Evolutionary conservation across 2,113 vertebrate genomes (phyloP).

Genomic region (Ceuthmochares aereus): DNA sequence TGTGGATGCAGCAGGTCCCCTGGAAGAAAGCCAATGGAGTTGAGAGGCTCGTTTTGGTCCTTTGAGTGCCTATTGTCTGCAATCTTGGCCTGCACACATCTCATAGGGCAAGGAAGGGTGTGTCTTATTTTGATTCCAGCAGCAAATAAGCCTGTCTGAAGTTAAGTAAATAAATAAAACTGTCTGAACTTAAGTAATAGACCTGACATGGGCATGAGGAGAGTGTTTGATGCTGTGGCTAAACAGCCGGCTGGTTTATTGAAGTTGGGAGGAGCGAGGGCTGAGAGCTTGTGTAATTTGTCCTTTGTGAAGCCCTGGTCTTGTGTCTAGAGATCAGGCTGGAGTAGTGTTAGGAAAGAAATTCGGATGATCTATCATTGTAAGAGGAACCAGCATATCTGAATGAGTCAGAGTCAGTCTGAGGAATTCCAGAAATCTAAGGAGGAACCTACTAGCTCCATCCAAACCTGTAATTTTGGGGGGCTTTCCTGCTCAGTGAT

Average conservation of each 20-base stretch:
- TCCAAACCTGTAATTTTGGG: not conserved
- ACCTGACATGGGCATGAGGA: not conserved
- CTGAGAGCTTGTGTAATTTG: not conserved
- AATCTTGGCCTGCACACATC: not conserved
- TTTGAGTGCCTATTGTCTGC: not conserved
- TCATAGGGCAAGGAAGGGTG: not conserved
- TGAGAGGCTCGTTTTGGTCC: not conserved
- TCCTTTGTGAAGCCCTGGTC: not conserved
- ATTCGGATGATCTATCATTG: accelerated
- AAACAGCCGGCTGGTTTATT: not conserved
- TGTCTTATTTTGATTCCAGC: not conserved
- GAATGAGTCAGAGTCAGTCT: not conserved
- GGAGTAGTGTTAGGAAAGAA: not conserved
- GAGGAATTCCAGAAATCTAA: not conserved
- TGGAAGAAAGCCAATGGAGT: not conserved
- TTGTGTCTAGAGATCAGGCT: not conserved
- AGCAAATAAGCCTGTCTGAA: not conserved
- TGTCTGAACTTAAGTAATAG: not conserved
- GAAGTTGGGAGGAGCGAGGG: not conserved
- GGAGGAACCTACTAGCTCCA: not conserved
- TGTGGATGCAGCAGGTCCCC: not conserved
- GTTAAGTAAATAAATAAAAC: not conserved
- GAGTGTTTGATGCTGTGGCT: not conserved
- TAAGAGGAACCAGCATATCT: not conserved
- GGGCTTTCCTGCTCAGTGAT: not conserved